Conservation (phyloP, 1,140 invertebrate species). For the Papilio polytes region DNA sequence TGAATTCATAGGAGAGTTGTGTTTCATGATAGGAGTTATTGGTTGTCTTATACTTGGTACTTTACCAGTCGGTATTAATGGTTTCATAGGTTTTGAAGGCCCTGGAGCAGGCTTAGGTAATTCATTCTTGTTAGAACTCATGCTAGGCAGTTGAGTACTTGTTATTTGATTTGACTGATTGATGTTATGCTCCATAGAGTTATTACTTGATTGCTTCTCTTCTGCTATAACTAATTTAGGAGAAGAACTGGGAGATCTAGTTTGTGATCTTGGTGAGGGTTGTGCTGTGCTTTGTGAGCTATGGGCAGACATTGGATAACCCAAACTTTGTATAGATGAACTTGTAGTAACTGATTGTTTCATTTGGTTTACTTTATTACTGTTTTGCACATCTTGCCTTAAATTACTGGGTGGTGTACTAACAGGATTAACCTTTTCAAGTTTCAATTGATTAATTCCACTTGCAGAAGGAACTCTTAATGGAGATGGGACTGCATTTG, state of each 20-base stretch:
- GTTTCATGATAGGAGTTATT: constrained; percentile 59
- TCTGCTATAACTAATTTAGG: constrained; percentile 83
- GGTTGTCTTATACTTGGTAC: constrained; percentile 62
- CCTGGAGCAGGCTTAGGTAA: constrained; percentile 62
- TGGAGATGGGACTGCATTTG: constrained; percentile 55
- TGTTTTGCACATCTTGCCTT: constrained; percentile 55
- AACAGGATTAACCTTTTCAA: constrained; percentile 60
- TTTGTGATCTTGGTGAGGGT: constrained; percentile 75
- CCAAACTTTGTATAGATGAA: constrained; percentile 55
- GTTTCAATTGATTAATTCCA: constrained; percentile 67
- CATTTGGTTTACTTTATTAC: constrained; percentile 56
- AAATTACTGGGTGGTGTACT: constrained; percentile 48
- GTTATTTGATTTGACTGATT: constrained; percentile 77
- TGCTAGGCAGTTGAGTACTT: constrained; percentile 67
- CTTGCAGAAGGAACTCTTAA: constrained; percentile 65
- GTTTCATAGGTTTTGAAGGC: constrained; percentile 70
- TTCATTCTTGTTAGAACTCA: constrained; percentile 63
- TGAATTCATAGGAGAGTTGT: constrained; percentile 55
- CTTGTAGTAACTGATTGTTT: constrained; percentile 56
- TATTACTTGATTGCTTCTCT: constrained; percentile 71
- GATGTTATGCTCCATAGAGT: constrained; percentile 59
- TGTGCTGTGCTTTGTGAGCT: constrained; percentile 60
- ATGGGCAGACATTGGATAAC: constrained; percentile 59
- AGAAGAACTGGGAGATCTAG: constrained; percentile 81
- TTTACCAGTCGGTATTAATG: constrained; percentile 62